Evolutionary conservation across 2,113 vertebrate genomes (phyloP).

Genomic region (Myiozetetes cayanensis): DNA sequence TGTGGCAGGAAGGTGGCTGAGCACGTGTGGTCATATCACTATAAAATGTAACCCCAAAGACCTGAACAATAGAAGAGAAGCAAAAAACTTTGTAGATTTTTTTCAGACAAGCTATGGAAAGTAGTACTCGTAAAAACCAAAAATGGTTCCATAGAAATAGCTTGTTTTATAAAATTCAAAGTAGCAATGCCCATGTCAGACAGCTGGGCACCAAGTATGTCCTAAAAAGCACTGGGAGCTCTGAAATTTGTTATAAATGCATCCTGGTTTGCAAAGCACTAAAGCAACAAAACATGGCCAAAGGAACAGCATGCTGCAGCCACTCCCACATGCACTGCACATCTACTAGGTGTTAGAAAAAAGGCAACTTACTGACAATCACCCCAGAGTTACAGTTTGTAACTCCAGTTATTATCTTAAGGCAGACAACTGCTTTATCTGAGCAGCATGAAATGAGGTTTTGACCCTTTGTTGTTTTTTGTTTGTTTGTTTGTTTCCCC

Average conservation of each 20-base stretch:
- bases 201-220: not conserved
- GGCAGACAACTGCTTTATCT: not conserved
- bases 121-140: not conserved
- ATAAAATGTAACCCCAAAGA: not conserved
- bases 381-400: not conserved
- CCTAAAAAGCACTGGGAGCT: not conserved
- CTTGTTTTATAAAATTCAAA: not conserved
- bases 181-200: not conserved
- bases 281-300: not conserved
- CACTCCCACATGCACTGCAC: not conserved
- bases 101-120: not conserved
- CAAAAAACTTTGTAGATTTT: not conserved
- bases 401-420: not conserved
- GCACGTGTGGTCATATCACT: rapidly evolving
- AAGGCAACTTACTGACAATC: not conserved
- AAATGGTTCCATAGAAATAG: not conserved
- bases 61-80: not conserved
- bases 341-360: rapidly evolving
- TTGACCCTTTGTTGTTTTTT: not conserved
- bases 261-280: not conserved
- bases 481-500: not conserved
- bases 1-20: not conserved
- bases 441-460: not conserved
- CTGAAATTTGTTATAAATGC: not conserved
- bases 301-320: not conserved